Percentiles rank a stretch among this genome's conserved stretches.
Conservation (phyloP, 2,888 invertebrate genomes). For the Halocaridina rubra region DNA sequence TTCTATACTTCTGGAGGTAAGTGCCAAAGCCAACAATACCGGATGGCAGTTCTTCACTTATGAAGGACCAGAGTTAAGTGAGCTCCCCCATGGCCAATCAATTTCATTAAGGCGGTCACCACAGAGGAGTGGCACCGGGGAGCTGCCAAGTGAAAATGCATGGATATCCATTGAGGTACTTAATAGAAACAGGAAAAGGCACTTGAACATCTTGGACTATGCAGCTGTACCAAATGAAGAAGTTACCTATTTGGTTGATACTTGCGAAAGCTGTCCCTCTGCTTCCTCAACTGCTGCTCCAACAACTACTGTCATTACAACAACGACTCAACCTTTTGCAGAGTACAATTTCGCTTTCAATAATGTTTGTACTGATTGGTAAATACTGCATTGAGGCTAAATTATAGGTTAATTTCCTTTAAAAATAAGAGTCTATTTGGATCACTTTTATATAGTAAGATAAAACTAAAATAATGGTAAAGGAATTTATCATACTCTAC, state of each 20-base stretch:
- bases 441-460: no score
- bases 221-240: background rate
- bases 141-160: background rate
- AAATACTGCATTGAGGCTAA: no score
- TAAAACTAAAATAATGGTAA: no score
- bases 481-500: no score
- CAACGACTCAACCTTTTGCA: no score
- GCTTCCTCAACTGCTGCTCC: no score
- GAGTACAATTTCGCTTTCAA: no score
- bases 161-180: background rate
- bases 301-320: no score
- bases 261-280: background rate
- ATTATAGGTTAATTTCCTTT: no score
- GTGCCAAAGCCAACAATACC: background rate
- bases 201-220: background rate
- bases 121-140: background rate
- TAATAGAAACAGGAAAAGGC: background rate
- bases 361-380: no score
- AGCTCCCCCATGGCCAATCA: background rate
- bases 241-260: background rate
- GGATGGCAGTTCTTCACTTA: background rate
- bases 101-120: background rate
- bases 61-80: background rate
- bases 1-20: background rate
- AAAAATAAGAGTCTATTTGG: no score